Evolutionary conservation across 2,888 invertebrate genomes (phyloP), one percentile per base, ranked within the genome.

Genomic region (Notocelia uddmanniana): DNA sequence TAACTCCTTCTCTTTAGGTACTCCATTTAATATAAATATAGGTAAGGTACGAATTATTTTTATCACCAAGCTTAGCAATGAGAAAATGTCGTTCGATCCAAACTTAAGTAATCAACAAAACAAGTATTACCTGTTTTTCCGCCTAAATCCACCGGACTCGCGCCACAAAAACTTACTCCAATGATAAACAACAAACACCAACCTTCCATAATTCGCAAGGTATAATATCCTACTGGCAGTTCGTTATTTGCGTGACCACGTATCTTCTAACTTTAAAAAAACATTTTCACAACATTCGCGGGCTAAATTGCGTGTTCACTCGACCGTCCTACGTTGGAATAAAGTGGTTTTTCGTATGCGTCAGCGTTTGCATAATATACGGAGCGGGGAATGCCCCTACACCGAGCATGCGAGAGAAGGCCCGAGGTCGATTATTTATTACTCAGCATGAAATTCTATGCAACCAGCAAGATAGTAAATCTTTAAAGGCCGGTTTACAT

Each of bases 131-230:
- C 59, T 59, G 18, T 10, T 41, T 13, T 31, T 19, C 0, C 9
- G 9, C 15, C 15, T 1, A 15, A 3, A 63, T 63, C 50, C 6
- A 50, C 31, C 8, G 63, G 18, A 63, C 19, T 19, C 13, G 18
- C 21, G n/a, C 50, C 31, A 63, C 50, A 21, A 9, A 19, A 34
- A 63, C 50, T 52, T 19, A 50, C 19, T 34, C 52, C 63, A 63
- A 50, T 15, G 10, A 63, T 1, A 10, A 52, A 34, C 0, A 52
- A 10, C n/a, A 63, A 13, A 15, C 21, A 0, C 10, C 26, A 52
- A 19, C 19, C 50, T 3, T 63, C 63, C 63, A 63, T 63, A 52
- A 2, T 52, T 21, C 15, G 13, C 50, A 21, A 52, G 10, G 9
- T 8, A 13, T 15, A 19, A 31, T 31, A 50, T 26, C 23, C 23